These are phyloP conservation scores for Podarcis raffonei DNA, from an alignment of 2,113 vertebrate species.

Conservation along the genomic window DNA sequence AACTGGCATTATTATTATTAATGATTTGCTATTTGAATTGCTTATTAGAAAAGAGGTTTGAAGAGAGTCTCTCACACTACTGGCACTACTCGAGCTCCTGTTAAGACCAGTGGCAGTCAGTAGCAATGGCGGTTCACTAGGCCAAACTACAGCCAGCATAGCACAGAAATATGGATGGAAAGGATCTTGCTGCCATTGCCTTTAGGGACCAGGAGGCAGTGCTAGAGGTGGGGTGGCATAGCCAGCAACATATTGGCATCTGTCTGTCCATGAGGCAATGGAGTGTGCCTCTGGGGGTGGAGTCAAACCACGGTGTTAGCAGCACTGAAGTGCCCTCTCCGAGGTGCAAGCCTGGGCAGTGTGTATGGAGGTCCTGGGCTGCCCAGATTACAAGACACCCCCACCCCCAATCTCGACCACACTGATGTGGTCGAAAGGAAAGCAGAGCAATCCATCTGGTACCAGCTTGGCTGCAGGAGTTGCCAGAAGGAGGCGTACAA, in stretches of 20 bases:
- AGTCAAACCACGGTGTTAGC: too few relatives aligned
- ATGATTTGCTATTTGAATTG: background rate
- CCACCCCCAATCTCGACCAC: too few relatives aligned
- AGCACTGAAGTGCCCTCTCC: too few relatives aligned
- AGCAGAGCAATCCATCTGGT: too few relatives aligned
- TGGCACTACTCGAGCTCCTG: background rate
- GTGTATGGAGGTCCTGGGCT: too few relatives aligned
- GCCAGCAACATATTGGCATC: background rate
- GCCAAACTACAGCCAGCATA: background rate
- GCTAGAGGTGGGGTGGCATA: background rate
- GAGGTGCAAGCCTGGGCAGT: too few relatives aligned
- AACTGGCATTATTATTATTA: background rate
- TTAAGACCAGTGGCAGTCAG: background rate
- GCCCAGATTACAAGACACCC: too few relatives aligned
- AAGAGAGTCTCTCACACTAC: background rate
- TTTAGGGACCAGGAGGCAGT: background rate
- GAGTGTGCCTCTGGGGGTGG: too few relatives aligned
- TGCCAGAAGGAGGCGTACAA: too few relatives aligned
- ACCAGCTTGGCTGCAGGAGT: too few relatives aligned
- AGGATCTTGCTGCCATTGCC: background rate
- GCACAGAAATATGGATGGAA: background rate
- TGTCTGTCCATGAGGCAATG: too few relatives aligned
- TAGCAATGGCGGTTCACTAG: background rate
- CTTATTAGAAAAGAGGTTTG: background rate
- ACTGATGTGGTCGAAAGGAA: too few relatives aligned